A percentile compares a stretch with the other conserved stretches of the same genome.
phyloP scores from a whole-genome alignment of 2,797 vertebrate genomes.

The Triplophysa yarkandensis region DNA sequence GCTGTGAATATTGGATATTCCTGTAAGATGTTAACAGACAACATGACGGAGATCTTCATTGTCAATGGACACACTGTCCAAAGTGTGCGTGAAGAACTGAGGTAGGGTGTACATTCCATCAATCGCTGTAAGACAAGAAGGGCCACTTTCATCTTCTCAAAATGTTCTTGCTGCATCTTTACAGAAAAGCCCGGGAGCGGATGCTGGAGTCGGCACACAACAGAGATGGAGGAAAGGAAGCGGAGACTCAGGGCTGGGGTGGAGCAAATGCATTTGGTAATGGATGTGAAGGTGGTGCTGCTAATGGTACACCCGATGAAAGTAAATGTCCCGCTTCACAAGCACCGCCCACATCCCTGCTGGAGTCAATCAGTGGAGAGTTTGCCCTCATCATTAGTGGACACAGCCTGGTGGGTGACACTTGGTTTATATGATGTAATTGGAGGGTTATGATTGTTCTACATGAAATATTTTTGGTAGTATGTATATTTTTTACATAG shows the following conservation, averaged over 20 bases:
- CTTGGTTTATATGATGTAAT: neutral
- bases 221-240: slow-evolving; percentile 68
- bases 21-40: slow-evolving; percentile 94
- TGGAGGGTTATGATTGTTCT: no score
- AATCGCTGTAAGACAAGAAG: neutral
- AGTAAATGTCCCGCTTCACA: slow-evolving; percentile 49
- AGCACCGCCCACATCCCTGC: slow-evolving; percentile 67
- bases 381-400: slow-evolving; percentile 90
- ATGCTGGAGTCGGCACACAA: slow-evolving; percentile 77
- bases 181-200: slow-evolving; percentile 84
- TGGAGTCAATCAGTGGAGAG: slow-evolving; percentile 89
- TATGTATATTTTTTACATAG: no score
- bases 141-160: neutral
- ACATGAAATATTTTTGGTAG: no score
- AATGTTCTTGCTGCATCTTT: neutral
- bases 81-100: slow-evolving; percentile 88
- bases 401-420: slow-evolving; percentile 86
- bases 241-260: slow-evolving; percentile 61
- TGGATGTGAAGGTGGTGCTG: slow-evolving; percentile 56
- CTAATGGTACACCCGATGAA: slow-evolving; percentile 62
- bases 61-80: slow-evolving; percentile 88
- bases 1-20: slow-evolving; percentile 95
- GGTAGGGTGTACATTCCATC: slow-evolving; percentile 64
- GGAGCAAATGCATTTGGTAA: slow-evolving; percentile 64
- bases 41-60: slow-evolving; percentile 89